phyloP scores from a whole-genome alignment of 2,113 vertebrate species.

The Lagopus leucura region DNA sequence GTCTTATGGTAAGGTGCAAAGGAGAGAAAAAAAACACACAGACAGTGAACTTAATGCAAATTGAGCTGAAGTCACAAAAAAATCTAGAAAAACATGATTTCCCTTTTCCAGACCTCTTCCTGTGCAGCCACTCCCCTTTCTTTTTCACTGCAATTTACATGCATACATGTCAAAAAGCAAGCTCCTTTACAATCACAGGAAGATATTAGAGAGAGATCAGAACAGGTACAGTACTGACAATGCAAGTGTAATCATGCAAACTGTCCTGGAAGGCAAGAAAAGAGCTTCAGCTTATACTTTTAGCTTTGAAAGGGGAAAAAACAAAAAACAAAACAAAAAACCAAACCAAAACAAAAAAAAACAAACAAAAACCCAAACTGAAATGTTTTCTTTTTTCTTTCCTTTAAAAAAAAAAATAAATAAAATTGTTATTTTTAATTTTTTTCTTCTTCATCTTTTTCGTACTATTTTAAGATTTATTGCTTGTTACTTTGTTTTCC shows the following conservation, averaged over 20 bases:
- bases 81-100: background rate
- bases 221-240: background rate
- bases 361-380: no score
- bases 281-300: background rate
- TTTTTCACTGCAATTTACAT: background rate
- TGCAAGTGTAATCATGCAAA: background rate
- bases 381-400: background rate
- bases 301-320: background rate
- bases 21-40: fast-evolving
- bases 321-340: background rate
- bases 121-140: background rate
- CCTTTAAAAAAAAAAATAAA: no score
- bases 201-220: background rate
- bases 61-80: background rate
- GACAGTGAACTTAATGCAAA: background rate
- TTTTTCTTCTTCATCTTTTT: background rate
- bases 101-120: background rate
- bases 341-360: no score
- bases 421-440: no score
- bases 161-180: background rate
- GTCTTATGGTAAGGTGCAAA: background rate
- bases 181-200: background rate
- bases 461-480: background rate
- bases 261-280: background rate
- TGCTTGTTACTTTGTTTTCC: background rate